Percentiles rank a stretch among this genome's conserved stretches.
These are phyloP conservation scores for Tetramorium parvispinum DNA, from an alignment of 1,140 invertebrate species.

Conservation along the genomic window DNA sequence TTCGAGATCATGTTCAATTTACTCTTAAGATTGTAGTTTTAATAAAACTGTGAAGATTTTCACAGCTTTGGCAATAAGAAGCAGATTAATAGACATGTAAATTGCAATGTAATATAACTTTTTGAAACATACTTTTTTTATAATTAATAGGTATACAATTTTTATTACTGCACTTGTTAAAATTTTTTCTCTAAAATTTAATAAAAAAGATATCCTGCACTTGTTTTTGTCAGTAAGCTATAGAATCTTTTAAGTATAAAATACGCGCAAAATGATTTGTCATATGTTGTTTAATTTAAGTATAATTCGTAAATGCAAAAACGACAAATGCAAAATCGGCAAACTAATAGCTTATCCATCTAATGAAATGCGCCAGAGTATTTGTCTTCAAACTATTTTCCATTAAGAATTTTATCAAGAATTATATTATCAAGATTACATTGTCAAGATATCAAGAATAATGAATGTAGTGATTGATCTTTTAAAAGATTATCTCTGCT, in stretches of 20 bases:
- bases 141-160: background rate
- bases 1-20: background rate
- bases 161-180: background rate
- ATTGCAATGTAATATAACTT: no score
- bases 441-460: background rate
- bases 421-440: background rate
- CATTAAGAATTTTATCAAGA: background rate
- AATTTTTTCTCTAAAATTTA: background rate
- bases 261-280: background rate
- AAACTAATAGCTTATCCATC: no score
- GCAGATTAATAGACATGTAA: no score
- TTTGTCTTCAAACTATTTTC: background rate
- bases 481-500: background rate
- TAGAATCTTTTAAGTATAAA: background rate
- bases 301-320: no score
- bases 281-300: background rate
- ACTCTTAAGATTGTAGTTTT: background rate
- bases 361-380: no score
- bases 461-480: background rate
- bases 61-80: background rate
- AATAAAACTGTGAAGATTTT: background rate
- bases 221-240: background rate
- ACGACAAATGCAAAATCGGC: background rate
- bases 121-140: background rate
- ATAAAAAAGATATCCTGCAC: background rate